These are phyloP conservation scores for Nymphicus hollandicus DNA, from an alignment of 2,113 vertebrate genomes.

Conservation along the genomic window DNA sequence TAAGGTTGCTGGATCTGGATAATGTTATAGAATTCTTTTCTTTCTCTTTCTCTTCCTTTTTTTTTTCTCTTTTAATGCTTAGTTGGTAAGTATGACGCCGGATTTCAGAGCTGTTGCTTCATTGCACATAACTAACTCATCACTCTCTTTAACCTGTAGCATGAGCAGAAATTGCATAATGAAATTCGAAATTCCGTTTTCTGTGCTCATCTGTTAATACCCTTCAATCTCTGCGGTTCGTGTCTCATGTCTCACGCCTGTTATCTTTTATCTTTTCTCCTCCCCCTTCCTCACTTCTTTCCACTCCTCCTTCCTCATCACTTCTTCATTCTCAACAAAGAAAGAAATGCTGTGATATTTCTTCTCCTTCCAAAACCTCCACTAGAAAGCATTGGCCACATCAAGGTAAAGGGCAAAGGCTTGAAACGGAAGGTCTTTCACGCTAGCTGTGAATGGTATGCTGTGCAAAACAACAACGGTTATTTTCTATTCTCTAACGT, in stretches of 20 bases:
- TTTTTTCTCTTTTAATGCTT: slow-evolving; percentile 60
- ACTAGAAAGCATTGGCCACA: slow-evolving; percentile 88
- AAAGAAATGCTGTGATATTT: slow-evolving; percentile 90
- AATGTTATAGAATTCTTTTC: slow-evolving; percentile 75
- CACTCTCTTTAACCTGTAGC: slow-evolving; percentile 71
- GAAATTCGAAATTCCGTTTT: slow-evolving; percentile 65
- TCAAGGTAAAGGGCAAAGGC: slow-evolving; percentile 89
- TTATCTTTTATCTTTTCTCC: slow-evolving; percentile 77
- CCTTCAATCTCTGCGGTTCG: slow-evolving; percentile 72
- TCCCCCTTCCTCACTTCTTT: slow-evolving; percentile 67
- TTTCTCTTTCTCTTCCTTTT: slow-evolving; percentile 62
- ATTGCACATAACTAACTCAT: slow-evolving; percentile 70
- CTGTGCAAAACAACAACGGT: slow-evolving; percentile 69
- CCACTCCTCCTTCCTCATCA: slow-evolving; percentile 71
- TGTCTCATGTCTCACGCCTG: slow-evolving; percentile 76
- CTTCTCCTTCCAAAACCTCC: slow-evolving; percentile 90
- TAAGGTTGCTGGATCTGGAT: slow-evolving; percentile 59
- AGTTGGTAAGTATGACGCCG: slow-evolving; percentile 76
- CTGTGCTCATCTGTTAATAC: slow-evolving; percentile 76
- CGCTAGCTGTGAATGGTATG: slow-evolving; percentile 86
- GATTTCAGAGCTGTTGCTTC: slow-evolving; percentile 65
- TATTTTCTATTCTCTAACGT: slow-evolving; percentile 61
- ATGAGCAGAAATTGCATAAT: slow-evolving; percentile 73
- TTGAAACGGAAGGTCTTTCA: slow-evolving; percentile 88
- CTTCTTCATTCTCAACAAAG: slow-evolving; percentile 86